Conservation (phyloP, 2,113 vertebrate genomes). For the Istiophorus platypterus region DNA sequence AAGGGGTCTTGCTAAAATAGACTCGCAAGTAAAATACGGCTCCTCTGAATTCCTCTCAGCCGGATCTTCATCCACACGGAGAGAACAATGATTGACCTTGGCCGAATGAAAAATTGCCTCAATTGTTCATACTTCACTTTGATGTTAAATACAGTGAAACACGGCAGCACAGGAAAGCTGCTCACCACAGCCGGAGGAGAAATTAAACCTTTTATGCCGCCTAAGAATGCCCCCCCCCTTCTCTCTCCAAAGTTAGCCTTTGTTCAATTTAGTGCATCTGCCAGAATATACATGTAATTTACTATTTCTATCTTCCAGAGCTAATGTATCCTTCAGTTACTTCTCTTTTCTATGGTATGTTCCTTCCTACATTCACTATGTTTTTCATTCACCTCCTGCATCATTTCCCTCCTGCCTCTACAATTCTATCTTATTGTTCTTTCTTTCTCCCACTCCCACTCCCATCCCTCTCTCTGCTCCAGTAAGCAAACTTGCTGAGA, state of each 20-base stretch:
- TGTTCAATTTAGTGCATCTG: conserved; percentile 54
- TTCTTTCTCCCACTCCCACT: not conserved
- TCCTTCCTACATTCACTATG: not conserved
- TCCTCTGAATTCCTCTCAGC: conserved; percentile 53
- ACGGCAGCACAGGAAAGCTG: conserved; percentile 65
- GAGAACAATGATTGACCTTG: conserved; percentile 81
- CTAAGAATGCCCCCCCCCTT: conserved; percentile 22
- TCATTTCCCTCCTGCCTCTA: conserved; percentile 20
- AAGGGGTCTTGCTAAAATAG: conserved; percentile 54
- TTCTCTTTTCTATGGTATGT: conserved; percentile 11
- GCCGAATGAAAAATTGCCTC: conserved; percentile 72
- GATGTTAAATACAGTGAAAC: conserved; percentile 79
- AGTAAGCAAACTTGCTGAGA: conserved; percentile 48
- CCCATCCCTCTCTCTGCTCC: conserved; percentile 43
- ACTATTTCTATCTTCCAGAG: conserved; percentile 38
- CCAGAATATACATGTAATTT: conserved; percentile 54
- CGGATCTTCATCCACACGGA: conserved; percentile 59
- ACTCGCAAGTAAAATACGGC: conserved; percentile 50
- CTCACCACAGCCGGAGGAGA: conserved; percentile 59
- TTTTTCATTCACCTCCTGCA: conserved; percentile 15
- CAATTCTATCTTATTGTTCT: conserved; percentile 22
- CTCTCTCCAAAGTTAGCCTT: conserved; percentile 27
- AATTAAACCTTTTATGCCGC: conserved; percentile 67
- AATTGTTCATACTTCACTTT: conserved; percentile 80
- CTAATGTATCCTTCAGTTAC: conserved; percentile 27